Base-by-base conservation (phyloP, 2,113 vertebrate genomes). In the Shinisaurus crocodilurus region DNA sequence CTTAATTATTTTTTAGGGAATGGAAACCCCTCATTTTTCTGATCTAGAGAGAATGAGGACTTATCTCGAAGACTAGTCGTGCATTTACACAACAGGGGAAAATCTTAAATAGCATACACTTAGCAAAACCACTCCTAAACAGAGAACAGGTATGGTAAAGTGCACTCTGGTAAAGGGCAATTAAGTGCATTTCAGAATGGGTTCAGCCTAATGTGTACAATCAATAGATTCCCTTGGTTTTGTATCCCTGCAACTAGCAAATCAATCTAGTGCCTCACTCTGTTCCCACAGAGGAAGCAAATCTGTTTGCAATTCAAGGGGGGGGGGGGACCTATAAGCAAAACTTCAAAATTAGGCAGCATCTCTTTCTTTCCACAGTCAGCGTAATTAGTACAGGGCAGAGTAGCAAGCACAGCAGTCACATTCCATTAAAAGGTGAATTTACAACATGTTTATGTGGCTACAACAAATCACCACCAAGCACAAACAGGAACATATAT, bases 251-350 rank as follows among this genome's bases (percentile, higher is more conserved):
- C 94, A 94, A 95, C 94, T 82, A 81, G 92, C 34, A 3, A 92
- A 97, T 95, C 96, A 93, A 96, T 96, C 95, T 15, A 92, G 89
- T 3, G 82, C 93, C 91, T 95, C 29, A 5, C 94, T 94, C 95
- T 89, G 48, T 85, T 95, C 95, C 94, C 10, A 92, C 93, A 80
- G 93, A 93, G 95, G 92, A 96, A 94, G 93, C 96, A 96, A 96
- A 97, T 92, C 93, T 96, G 96, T 96, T 98, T 96, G 96, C 95
- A 94, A 12, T 48, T 88, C 90, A 88, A 70, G 90, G 93, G 93
- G 82, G 90, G 93, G 94, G 92, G 92, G 82, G 89, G 95, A 89
- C 92, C 69, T 81, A 94, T 90, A 96, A 92, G 95, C 69, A 92
- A 93, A 89, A 93, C 57, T 90, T 57, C 91, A 88, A 23, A 93